Base-by-base conservation (phyloP, 1,140 invertebrate species). In the Eupristina koningsbergeri region DNA sequence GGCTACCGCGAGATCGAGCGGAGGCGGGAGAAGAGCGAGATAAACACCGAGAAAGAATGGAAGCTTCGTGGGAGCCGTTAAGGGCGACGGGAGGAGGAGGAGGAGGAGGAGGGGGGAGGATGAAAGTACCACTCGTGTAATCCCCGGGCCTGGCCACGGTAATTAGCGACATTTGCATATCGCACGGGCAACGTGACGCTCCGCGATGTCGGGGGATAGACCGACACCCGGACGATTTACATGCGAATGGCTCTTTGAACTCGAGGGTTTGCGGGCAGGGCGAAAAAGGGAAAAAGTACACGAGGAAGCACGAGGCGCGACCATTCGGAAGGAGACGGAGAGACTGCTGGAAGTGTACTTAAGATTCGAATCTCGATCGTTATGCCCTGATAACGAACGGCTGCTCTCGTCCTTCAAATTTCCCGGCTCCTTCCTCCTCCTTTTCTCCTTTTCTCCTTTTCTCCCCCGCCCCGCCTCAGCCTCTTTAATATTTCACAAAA, bases 111-210 rank as follows among this genome's bases (percentile, higher is more conserved):
- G 8, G 19, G 41, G 26, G 19, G n/a, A 7, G 15, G 17, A 73
- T 31, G 31, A 17, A 69, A 64, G 63, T 31, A 45, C 26, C 73
- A 75, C n/a, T 41, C 19, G n/a, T 34, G 77, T 50, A 63, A 79
- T 41, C 17, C 88, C 87, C 80, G 85, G 82, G 85, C 8, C 67
- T 71, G 86, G 87, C 88, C 90, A 88, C 87, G 88, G 89, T 90
- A 92, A 92, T 92, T 92, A 92, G 91, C 86, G 87, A 87, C 86
- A 92, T 92, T 92, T 91, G 91, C 91, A 92, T 92, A 91, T 91
- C 89, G 89, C 86, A 79, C 77, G 63, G 3, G 39, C 36, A 31
- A 61, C 36, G 36, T 71, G 67, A 39, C 75, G 84, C 71, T 76
- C 83, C 77, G 86, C 84, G 83, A 81, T 84, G 86, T 45, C 86